A percentile compares a stretch with the other conserved stretches of the same genome.
Evolutionary conservation across 2,797 vertebrate genomes (phyloP).

Genomic region (Corythornis leucogaster): DNA sequence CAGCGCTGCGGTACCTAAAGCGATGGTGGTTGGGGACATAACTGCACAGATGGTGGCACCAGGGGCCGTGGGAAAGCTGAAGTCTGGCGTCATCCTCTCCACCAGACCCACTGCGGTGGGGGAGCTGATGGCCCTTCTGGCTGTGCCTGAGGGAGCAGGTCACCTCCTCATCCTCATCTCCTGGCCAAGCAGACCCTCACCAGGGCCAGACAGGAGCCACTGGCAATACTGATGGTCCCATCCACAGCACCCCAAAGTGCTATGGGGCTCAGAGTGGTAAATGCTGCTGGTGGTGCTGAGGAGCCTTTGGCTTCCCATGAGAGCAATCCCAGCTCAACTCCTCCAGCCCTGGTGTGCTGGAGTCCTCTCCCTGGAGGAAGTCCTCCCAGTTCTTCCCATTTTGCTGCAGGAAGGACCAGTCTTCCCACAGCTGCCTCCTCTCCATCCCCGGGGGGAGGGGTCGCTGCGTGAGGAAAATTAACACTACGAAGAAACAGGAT

Average conservation of each 20-base stretch:
- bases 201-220: neutral
- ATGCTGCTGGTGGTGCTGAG: neutral
- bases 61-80: neutral
- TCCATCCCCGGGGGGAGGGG: neutral
- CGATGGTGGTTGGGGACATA: neutral
- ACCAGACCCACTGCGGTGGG: accelerated
- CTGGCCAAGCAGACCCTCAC: neutral
- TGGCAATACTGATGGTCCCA: neutral
- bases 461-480: neutral
- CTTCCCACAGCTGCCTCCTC: neutral
- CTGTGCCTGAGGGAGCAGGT: neutral
- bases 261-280: neutral
- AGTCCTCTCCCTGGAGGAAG: neutral
- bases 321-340: neutral
- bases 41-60: neutral
- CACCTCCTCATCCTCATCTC: neutral
- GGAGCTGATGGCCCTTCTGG: neutral
- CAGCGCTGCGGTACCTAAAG: neutral
- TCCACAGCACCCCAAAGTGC: neutral
- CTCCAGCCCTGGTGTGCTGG: neutral
- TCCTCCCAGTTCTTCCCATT: neutral
- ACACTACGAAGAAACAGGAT: conserved; percentile 1
- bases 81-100: neutral
- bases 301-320: neutral
- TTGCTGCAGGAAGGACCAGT: neutral